Conservation (phyloP, 2,113 vertebrate genomes). For the Myotis davidii region DNA sequence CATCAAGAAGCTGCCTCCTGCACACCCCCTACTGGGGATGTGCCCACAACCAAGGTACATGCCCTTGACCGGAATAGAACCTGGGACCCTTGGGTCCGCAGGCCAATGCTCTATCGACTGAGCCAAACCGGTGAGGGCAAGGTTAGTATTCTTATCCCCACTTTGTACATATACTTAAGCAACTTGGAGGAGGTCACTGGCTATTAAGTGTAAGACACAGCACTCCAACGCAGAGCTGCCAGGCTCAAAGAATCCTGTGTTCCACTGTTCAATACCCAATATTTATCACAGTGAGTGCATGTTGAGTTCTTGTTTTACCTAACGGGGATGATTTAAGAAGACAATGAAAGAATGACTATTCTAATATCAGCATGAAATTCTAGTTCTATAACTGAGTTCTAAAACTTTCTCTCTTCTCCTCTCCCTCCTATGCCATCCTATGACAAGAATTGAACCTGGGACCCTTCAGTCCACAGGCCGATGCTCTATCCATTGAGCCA, state of each 20-base stretch:
- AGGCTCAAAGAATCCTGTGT: background rate
- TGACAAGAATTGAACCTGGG: too few species aligned
- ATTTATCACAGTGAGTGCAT: background rate
- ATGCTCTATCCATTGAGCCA: too few species aligned
- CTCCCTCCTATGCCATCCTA: too few species aligned
- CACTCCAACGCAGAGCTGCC: background rate
- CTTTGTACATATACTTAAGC: background rate
- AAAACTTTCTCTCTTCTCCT: background rate
- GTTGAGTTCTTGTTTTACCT: background rate
- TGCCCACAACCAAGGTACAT: too few species aligned
- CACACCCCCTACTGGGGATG: too few species aligned
- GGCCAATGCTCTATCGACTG: too few species aligned
- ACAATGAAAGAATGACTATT: background rate
- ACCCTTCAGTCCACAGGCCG: too few species aligned
- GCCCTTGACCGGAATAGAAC: too few species aligned
- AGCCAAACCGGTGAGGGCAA: too few species aligned
- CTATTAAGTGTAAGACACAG: background rate
- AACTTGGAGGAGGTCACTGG: background rate
- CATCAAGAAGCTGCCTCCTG: too few species aligned
- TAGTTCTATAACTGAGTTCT: background rate
- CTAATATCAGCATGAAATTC: constrained; percentile 16
- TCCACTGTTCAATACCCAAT: background rate
- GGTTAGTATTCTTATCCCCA: background rate
- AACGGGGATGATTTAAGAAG: background rate
- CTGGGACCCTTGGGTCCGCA: too few species aligned